phyloP scores from a whole-genome alignment of 2,113 vertebrate genomes.

The Mustela nigripes region DNA sequence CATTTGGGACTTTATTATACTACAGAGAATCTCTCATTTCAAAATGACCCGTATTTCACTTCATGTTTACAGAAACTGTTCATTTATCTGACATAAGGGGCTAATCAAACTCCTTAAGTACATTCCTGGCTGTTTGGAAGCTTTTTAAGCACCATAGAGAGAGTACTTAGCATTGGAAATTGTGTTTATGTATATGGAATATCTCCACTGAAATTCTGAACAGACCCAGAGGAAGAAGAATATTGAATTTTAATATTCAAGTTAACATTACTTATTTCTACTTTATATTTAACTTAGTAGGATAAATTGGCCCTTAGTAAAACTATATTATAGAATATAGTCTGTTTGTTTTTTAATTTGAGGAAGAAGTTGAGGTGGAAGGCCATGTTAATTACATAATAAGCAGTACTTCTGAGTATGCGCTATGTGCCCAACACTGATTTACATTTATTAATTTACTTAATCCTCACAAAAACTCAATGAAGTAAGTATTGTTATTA shows the following conservation, averaged over 20 bases:
- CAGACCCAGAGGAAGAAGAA: slow-evolving; percentile 32
- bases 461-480: neutral
- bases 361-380: slow-evolving; percentile 24
- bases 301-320: neutral
- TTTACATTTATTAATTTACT: neutral
- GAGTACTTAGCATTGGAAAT: slow-evolving; percentile 54
- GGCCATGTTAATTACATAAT: neutral
- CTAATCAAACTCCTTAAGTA: slow-evolving; percentile 63
- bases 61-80: slow-evolving; percentile 40
- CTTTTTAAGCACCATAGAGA: slow-evolving; percentile 59
- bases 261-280: slow-evolving; percentile 45
- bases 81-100: slow-evolving; percentile 67
- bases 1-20: slow-evolving; percentile 32
- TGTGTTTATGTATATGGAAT: slow-evolving; percentile 13
- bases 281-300: slow-evolving; percentile 28
- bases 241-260: neutral
- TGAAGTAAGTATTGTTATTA: neutral
- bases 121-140: slow-evolving; percentile 56
- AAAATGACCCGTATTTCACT: slow-evolving; percentile 55
- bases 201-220: slow-evolving; percentile 47
- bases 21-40: slow-evolving; percentile 48
- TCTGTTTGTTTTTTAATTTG: neutral
- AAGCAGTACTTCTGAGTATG: neutral
- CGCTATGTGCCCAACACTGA: neutral
- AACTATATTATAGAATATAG: neutral